Percentiles rank a stretch among this genome's conserved stretches.
phyloP scores from a whole-genome alignment of 2,888 invertebrate species.

The Lasioglossum pauxillum region DNA sequence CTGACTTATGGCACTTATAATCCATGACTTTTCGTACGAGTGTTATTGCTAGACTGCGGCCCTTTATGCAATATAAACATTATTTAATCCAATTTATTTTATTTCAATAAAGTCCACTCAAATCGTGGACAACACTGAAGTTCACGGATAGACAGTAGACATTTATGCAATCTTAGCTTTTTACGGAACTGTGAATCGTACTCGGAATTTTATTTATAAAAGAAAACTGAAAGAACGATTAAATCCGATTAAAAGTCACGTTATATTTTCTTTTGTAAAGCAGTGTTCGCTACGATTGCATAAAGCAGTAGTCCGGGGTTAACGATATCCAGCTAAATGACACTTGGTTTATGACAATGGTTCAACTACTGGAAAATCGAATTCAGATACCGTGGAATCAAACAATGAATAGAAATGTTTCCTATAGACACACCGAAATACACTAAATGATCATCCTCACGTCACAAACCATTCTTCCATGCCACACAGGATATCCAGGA shows the following conservation, averaged over 20 bases:
- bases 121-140: neutral
- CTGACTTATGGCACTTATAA: neutral
- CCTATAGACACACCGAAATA: neutral
- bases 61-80: neutral
- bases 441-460: neutral
- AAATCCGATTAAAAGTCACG: neutral
- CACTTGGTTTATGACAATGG: neutral
- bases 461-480: neutral
- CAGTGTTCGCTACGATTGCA: neutral
- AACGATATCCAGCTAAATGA: neutral
- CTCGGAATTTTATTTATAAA: neutral
- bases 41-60: neutral
- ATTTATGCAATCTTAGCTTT: constrained; percentile 1
- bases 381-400: neutral
- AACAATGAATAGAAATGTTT: neutral
- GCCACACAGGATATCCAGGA: neutral
- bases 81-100: neutral
- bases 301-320: neutral
- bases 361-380: neutral
- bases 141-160: neutral
- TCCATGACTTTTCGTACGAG: neutral
- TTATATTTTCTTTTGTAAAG: neutral
- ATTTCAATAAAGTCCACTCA: neutral
- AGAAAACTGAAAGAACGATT: neutral
- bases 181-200: neutral